phyloP scores from a whole-genome alignment of 1,140 invertebrate species.

The Drosophila bocqueti region DNA sequence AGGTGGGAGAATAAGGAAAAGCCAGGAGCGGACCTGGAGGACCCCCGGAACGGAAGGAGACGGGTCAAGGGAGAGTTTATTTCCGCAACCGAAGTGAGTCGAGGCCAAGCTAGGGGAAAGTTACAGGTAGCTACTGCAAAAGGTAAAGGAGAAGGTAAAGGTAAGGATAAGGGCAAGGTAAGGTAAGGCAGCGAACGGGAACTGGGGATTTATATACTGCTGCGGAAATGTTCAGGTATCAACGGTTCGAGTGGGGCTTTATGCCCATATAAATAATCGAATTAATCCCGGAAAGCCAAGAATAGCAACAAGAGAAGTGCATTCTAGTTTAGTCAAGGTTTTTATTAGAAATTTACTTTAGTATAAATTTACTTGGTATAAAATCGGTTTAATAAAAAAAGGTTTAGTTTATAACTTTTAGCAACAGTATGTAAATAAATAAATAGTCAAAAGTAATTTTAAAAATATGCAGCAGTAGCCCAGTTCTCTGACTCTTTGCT shows the following conservation, averaged over 20 bases:
- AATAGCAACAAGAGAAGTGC: slow-evolving; percentile 8
- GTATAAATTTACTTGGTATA: too few relatives aligned
- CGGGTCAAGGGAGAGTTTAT: slow-evolving; percentile 78
- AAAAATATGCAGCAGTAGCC: too few relatives aligned
- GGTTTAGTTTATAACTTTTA: too few relatives aligned
- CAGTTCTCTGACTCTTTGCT: too few relatives aligned
- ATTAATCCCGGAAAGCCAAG: slow-evolving; percentile 35
- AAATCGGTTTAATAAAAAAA: not conserved
- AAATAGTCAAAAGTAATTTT: not conserved
- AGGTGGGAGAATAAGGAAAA: slow-evolving; percentile 28
- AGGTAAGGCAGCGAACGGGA: slow-evolving; percentile 7
- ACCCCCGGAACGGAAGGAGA: slow-evolving; percentile 60
- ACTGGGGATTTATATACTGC: slow-evolving; percentile 44
- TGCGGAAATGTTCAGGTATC: slow-evolving; percentile 47
- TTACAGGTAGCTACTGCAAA: slow-evolving; percentile 6
- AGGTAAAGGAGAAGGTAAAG: not conserved
- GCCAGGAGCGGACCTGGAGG: slow-evolving; percentile 18
- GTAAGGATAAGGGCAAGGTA: not conserved
- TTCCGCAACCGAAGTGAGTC: slow-evolving; percentile 75
- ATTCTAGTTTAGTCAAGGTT: not conserved
- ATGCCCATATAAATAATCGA: slow-evolving; percentile 45
- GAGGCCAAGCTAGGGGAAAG: slow-evolving; percentile 12
- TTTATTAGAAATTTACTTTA: not conserved
- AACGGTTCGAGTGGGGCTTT: slow-evolving; percentile 27
- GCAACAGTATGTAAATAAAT: too few relatives aligned